Evolutionary conservation across 2,113 vertebrate genomes (phyloP).

Genomic region (Xenopus borealis): DNA sequence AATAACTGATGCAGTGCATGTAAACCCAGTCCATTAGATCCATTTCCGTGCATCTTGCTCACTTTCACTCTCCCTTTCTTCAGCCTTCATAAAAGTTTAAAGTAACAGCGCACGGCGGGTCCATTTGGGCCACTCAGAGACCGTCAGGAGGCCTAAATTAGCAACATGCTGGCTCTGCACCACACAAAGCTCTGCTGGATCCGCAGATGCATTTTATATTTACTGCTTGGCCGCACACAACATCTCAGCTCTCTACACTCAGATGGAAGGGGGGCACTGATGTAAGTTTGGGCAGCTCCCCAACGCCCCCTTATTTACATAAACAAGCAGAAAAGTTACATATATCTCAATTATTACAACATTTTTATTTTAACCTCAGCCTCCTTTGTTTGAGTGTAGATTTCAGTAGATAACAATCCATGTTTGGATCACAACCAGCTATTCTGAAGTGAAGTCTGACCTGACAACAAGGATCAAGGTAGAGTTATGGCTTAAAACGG

Average conservation of each 20-base stretch:
- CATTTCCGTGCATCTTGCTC: conserved; percentile 6
- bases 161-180: conserved; percentile 15
- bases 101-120: conserved; percentile 20
- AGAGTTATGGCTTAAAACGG: too few relatives aligned
- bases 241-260: background rate
- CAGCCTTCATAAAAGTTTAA: conserved; percentile 31
- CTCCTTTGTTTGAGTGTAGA: too few relatives aligned
- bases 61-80: background rate
- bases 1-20: too few relatives aligned
- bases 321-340: too few relatives aligned
- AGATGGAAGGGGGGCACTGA: background rate
- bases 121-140: conserved; percentile 2
- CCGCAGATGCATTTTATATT: conserved; percentile 4
- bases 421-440: too few relatives aligned
- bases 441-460: too few relatives aligned
- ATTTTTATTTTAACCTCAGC: too few relatives aligned
- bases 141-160: conserved; percentile 25
- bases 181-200: conserved; percentile 7
- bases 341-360: too few relatives aligned
- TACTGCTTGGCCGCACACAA: conserved; percentile 19
- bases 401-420: too few relatives aligned
- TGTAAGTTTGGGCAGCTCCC: too few relatives aligned
- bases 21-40: conserved; percentile 17
- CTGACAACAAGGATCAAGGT: too few relatives aligned
- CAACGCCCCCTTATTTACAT: too few relatives aligned